Evolutionary conservation across 2,113 vertebrate species (phyloP), one percentile per base, ranked within the genome.

Genomic region (Stigmatopora argus): DNA sequence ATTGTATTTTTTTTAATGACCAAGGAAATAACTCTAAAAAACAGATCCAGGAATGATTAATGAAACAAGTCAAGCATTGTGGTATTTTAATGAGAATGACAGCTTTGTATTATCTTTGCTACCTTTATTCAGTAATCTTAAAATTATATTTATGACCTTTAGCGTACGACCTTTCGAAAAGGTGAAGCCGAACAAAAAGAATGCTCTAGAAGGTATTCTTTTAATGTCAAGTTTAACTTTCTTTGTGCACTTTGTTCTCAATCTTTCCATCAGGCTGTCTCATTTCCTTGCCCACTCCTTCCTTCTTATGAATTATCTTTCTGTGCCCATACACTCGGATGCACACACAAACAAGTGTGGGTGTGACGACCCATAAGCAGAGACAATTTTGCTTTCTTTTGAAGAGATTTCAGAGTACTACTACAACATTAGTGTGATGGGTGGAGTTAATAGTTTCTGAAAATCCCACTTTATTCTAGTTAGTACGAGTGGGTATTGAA

Each of bases 321-420:
- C 41, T 70, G 65, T 65, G 60, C 64, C 38, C 26, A 75, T 72
- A 78, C 48, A 74, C 64, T 61, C 75, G n/a, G 3, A 71, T 48
- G 71, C 64, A 65, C 52, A 62, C 51, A 13, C 52, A 67, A 69
- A 52, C 59, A 38, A 67, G 73, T 64, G 71, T 77, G 74, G 81
- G 85, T 82, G 83, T 78, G 79, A 81, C 88, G 83, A 87, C 78
- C 89, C 88, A 87, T 88, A 88, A 89, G 88, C 85, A 83, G 76
- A 88, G 78, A 85, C 89, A 90, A 88, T 91, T 86, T 89, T 81
- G 82, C 77, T 84, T 85, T 75, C 78, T 84, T 87, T 92, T 84
- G 86, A 80, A 82, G 82, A 85, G 86, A 90, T 90, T 92, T 90
- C 80, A 83, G 77, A 88, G 86, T 89, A 87, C 84, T 87, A 86